These are phyloP conservation scores for Pterophyllum scalare DNA, from an alignment of 2,113 vertebrate species.

Conservation along the genomic window DNA sequence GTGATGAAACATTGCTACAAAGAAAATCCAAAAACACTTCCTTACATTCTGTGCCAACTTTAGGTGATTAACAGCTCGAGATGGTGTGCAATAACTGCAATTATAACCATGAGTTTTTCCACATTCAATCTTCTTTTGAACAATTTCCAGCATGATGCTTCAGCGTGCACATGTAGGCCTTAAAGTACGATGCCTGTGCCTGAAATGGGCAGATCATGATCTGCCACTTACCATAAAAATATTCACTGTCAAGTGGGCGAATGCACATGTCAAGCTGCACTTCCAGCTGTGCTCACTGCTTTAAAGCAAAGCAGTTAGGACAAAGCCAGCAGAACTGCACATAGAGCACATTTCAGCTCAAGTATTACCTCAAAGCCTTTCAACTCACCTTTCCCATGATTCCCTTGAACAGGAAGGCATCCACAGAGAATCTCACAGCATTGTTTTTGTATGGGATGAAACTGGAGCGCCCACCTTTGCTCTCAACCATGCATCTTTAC, in stretches of 20 bases:
- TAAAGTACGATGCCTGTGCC: too few species aligned
- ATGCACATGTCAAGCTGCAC: too few species aligned
- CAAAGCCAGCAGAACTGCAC: not conserved
- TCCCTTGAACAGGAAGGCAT: slow-evolving; percentile 73
- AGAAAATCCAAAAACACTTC: not conserved
- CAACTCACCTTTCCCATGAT: slow-evolving; percentile 59
- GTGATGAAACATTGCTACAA: not conserved
- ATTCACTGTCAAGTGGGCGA: not conserved
- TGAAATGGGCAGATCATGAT: too few species aligned
- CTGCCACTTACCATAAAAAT: too few species aligned
- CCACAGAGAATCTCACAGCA: slow-evolving; percentile 72
- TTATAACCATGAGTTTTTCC: not conserved
- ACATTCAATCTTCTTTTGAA: too few species aligned
- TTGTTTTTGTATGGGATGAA: slow-evolving; percentile 68
- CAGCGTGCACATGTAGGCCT: too few species aligned
- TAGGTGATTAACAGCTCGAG: fast-evolving
- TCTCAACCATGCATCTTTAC: slow-evolving; percentile 76
- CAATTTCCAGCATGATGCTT: too few species aligned
- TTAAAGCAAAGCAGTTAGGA: fast-evolving
- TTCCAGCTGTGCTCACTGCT: not conserved
- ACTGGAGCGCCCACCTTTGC: slow-evolving; percentile 59
- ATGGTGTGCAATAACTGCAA: not conserved
- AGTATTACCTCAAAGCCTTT: too few species aligned
- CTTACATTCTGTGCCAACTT: too few species aligned
- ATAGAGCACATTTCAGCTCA: fast-evolving